Percentiles rank a stretch among this genome's conserved stretches.
Conservation (phyloP, 2,888 invertebrate genomes). For the Lasioglossum morio region DNA sequence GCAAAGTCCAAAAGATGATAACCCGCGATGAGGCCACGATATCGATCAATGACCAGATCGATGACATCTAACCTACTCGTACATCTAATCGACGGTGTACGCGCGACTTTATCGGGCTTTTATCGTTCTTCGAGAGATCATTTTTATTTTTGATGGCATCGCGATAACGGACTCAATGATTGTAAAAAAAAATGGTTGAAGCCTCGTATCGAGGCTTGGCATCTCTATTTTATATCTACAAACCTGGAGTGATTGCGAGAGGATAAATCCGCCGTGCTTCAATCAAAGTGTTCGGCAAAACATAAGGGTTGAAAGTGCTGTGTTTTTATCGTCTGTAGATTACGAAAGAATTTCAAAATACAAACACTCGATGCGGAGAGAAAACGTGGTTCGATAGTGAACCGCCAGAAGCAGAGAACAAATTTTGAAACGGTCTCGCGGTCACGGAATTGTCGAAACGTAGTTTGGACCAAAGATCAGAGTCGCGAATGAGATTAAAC, state of each 20-base stretch:
- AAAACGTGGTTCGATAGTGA: not conserved
- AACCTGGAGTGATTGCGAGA: not conserved
- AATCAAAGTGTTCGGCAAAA: not conserved
- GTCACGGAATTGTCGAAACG: too few species aligned
- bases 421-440: too few species aligned
- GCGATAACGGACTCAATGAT: constrained; percentile 11
- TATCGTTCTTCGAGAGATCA: constrained; percentile 59
- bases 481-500: too few species aligned
- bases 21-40: constrained; percentile 36
- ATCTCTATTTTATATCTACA: not conserved
- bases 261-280: not conserved
- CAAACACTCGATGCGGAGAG: not conserved
- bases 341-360: not conserved
- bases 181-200: constrained; percentile 2
- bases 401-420: too few species aligned
- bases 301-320: not conserved
- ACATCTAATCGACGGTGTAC: constrained; percentile 62
- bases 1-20: constrained; percentile 54
- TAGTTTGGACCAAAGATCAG: too few species aligned
- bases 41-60: constrained; percentile 63
- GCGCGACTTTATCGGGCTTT: constrained; percentile 54
- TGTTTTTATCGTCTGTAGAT: not conserved
- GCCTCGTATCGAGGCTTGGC: constrained; percentile 42
- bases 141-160: constrained; percentile 34
- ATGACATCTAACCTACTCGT: constrained; percentile 45